Evolutionary conservation across 2,888 invertebrate species (phyloP).

Genomic region (Linnaemya tessellans): DNA sequence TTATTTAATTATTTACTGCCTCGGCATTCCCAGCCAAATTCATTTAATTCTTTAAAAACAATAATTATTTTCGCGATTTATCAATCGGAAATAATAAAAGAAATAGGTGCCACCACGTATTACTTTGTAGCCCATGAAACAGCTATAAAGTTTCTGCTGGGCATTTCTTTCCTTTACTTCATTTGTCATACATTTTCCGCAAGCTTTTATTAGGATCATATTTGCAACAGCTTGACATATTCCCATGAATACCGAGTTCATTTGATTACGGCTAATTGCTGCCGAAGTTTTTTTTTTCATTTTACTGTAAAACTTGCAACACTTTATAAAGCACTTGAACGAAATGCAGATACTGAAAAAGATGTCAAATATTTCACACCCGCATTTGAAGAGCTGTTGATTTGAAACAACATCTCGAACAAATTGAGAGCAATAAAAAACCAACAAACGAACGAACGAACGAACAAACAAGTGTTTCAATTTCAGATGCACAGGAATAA

Average conservation of each 20-base stretch:
- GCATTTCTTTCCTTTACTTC: too few relatives aligned
- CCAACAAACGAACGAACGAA: constrained; percentile 6
- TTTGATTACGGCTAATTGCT: constrained; percentile 43
- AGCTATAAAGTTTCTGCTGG: too few relatives aligned
- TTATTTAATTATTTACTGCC: too few relatives aligned
- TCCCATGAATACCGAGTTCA: constrained; percentile 18
- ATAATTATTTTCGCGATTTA: too few relatives aligned
- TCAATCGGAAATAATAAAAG: too few relatives aligned
- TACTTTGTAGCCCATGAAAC: too few relatives aligned
- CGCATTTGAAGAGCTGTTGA: constrained; percentile 69
- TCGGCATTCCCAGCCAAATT: too few relatives aligned
- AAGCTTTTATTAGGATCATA: not conserved
- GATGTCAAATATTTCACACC: constrained; percentile 69
- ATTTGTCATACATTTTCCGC: too few relatives aligned
- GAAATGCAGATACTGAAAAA: not conserved
- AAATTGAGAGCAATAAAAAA: constrained; percentile 71
- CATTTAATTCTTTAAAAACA: too few relatives aligned
- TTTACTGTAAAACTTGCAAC: constrained; percentile 62
- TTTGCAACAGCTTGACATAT: constrained; percentile 27
- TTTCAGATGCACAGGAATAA: not conserved
- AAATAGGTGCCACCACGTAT: too few relatives aligned
- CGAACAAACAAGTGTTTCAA: constrained; percentile 61
- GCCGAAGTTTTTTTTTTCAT: not conserved
- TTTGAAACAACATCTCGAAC: constrained; percentile 69
- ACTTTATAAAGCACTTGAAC: constrained; percentile 65